Percentiles rank a stretch among this genome's conserved stretches.
Conservation (phyloP, 1,140 invertebrate genomes). For the Magallana ariakensis region DNA sequence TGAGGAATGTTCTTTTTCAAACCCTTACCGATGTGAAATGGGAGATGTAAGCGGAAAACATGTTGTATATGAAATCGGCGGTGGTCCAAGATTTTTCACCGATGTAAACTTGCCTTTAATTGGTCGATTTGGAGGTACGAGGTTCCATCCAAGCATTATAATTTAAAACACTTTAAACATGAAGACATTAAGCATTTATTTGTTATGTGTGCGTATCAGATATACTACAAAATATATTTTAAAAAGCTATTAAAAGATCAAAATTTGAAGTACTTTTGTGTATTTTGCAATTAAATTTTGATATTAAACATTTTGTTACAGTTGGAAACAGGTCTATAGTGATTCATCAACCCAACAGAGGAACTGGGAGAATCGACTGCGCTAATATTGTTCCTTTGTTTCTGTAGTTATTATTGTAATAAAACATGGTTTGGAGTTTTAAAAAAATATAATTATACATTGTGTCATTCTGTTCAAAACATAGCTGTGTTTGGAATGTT, state of each 20-base stretch:
- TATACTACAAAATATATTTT: no score
- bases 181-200: no score
- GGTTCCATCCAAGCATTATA: neutral
- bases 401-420: no score
- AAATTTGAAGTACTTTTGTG: no score
- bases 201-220: no score
- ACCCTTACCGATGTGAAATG: conserved; percentile 94
- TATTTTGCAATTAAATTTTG: no score
- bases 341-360: conserved; percentile 88
- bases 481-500: no score
- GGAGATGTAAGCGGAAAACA: conserved; percentile 93
- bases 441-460: no score
- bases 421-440: no score
- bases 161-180: neutral
- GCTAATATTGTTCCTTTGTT: conserved; percentile 51
- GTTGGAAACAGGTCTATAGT: conserved; percentile 62
- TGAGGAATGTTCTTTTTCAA: conserved; percentile 90
- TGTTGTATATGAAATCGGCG: conserved; percentile 91
- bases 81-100: conserved; percentile 87
- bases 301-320: conserved; percentile 38
- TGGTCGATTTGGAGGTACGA: conserved; percentile 77
- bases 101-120: conserved; percentile 92
- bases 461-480: no score
- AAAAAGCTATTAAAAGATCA: no score
- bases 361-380: conserved; percentile 70